Evolutionary conservation across 2,797 vertebrate genomes (phyloP).

Genomic region (Xenentodon cancila): DNA sequence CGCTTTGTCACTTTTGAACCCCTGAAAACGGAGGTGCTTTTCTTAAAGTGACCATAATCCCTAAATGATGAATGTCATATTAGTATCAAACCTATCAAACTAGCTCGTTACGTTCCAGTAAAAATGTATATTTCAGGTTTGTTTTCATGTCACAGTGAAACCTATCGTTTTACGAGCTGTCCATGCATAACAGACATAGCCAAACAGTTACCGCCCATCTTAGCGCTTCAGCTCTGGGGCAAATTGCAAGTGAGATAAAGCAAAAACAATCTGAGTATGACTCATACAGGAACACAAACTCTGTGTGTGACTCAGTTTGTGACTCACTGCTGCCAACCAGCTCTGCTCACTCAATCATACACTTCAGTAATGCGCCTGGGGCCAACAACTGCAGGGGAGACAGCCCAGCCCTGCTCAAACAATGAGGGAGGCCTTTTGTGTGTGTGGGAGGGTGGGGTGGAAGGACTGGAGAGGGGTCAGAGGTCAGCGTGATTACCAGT

Average conservation of each 20-base stretch:
- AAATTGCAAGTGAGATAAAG: conserved; percentile 78
- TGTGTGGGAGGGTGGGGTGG: conserved; percentile 32
- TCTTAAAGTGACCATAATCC: too few species aligned
- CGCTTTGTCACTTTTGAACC: too few species aligned
- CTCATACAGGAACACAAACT: conserved; percentile 83
- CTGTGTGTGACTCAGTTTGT: conserved; percentile 73
- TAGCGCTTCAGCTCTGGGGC: conserved; percentile 39
- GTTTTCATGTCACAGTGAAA: conserved; percentile 1
- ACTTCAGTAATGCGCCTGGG: conserved; percentile 68
- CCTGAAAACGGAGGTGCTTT: too few species aligned
- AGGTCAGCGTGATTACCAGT: conserved; percentile 57
- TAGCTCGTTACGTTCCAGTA: not conserved
- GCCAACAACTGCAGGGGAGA: conserved; percentile 63
- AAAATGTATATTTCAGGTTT: conserved; percentile 7
- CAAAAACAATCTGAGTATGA: conserved; percentile 81
- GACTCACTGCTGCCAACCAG: conserved; percentile 85
- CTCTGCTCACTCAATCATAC: conserved; percentile 76
- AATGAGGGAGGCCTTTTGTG: conserved; percentile 57
- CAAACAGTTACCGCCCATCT: conserved; percentile 57
- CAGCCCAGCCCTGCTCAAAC: conserved; percentile 64
- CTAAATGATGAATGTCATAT: too few species aligned
- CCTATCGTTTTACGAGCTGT: conserved; percentile 10
- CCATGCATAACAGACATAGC: conserved; percentile 29
- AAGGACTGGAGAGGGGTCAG: conserved; percentile 35
- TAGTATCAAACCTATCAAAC: too few species aligned